Evolutionary conservation across 1,140 invertebrate genomes (phyloP), one percentile per base, ranked within the genome.

Genomic region (Drosophila suzukii): DNA sequence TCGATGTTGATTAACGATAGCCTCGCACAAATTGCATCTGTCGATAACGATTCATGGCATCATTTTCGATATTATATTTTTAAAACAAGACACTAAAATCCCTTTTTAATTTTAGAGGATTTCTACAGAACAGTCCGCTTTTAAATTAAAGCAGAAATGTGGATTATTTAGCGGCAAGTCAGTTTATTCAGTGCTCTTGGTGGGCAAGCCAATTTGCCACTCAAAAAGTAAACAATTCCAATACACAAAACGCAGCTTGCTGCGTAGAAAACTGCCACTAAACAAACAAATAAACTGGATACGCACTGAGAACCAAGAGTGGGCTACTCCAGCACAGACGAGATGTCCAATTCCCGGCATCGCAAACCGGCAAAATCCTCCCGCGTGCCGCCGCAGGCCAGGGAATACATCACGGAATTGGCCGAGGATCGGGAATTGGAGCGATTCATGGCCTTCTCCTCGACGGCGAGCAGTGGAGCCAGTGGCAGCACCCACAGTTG

Each of bases 401-500:
- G 63, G 27, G 63, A 77, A 30, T 77, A 77, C n/a, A 55, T 77
- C 10, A n/a, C 55, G 7, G 43, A 77, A 20, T 24, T 77, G 50
- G 75, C 75, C 11, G 63, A 50, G 17, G 75, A 77, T 46, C 75
- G 75, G 17, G 75, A 77, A 6, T 38, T 77, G 34, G 75, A 77
- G n/a, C 74, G 75, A 11, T 77, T 60, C n/a, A 77, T 77, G 75
- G 74, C 62, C 15, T 30, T 77, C 4, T 77, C 75, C 0, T 77
- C 75, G 10, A 76, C 73, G 6, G 61, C 73, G 0, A 76, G 73
- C 43, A 76, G 73, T 15, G 72, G 58, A 0, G 66, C 65, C 8
- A 71, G 65, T 7, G 54, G 73, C 30, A 76, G 73, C 41, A 39
- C 50, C 3, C 51, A 74, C 68, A 75, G 51, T 13, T 74, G 71